Evolutionary conservation across 2,113 vertebrate genomes (phyloP).

Genomic region (Tinamus guttatus): DNA sequence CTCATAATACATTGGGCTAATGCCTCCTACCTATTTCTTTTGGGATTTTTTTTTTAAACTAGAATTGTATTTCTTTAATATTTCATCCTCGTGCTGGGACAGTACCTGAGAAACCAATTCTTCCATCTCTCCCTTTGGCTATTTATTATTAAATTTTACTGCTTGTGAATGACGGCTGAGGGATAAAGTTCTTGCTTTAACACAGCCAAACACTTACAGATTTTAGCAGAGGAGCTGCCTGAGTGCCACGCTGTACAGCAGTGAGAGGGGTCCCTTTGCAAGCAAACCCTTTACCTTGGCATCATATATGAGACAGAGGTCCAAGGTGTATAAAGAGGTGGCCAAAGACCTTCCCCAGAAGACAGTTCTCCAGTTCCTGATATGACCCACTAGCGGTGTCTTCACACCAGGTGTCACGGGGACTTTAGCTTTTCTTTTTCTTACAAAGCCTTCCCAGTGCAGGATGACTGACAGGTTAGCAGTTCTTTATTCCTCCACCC

Average conservation of each 20-base stretch:
- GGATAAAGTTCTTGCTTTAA: neutral
- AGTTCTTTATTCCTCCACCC: neutral
- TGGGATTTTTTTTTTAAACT: neutral
- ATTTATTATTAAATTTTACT: slow-evolving; percentile 3
- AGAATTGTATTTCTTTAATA: slow-evolving; percentile 29
- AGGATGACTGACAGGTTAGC: neutral
- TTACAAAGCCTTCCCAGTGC: neutral
- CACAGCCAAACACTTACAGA: neutral
- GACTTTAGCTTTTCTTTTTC: neutral
- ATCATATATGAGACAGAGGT: neutral
- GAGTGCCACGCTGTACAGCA: too few relatives aligned
- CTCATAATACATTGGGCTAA: neutral
- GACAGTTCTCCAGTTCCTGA: neutral
- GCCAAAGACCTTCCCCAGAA: too few relatives aligned
- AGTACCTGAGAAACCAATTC: neutral
- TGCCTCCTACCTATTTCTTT: neutral
- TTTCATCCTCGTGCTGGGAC: neutral
- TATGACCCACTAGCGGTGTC: neutral
- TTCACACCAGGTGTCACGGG: accelerated
- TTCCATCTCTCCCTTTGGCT: neutral
- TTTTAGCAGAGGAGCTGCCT: neutral
- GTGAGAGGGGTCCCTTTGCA: neutral
- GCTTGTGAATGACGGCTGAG: accelerated
- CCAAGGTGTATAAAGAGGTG: accelerated
- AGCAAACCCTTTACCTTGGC: neutral